Evolutionary conservation across 2,888 invertebrate genomes (phyloP), one percentile per base, ranked within the genome.

Genomic region (Cantharis rufa): DNA sequence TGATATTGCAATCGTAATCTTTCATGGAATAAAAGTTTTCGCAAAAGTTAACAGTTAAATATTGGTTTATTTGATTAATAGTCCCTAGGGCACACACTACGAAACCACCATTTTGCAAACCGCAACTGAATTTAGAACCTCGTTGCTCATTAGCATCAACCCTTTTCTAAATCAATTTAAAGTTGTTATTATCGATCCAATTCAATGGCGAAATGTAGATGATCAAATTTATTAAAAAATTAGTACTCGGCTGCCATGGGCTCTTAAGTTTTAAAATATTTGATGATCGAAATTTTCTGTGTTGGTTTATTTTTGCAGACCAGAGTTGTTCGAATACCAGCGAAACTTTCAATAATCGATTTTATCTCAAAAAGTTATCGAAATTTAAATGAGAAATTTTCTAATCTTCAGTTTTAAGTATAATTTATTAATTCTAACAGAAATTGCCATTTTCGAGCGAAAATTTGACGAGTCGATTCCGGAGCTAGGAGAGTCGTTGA

Each of bases 151-250:
- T 66, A 66, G 64, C 64, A 66, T 66, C 21, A 66, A 66, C 64
- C 64, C 64, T 66, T 24, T 66, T 66, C 24, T 66, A 66, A 66
- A 66, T 66, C 64, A 66, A 66, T 66, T 48, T 48, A 48, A 48
- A 48, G 48, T 48, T 24, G 64, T 18, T 66, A 66, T 66, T 66
- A 66, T 24, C 64, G 18, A 66, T 21, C 21, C 18, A 15, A 9
- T 66, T 13, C 9, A 3, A 11, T 28, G 10, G 48, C n/a, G 48
- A 48, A 48, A 48, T 48, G 48, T n/a, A 7, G n/a, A 48, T n/a
- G 13, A 48, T 48, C 48, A 7, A 48, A 48, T 48, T 48, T 48
- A 48, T n/a, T 48, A 48, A 48, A 48, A 48, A 48, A n/a, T 48
- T 48, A 7, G n/a, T 7, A 9, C 48, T n/a, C 9, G 11, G n/a